Percentiles rank a stretch among this genome's conserved stretches.
phyloP scores from a whole-genome alignment of 2,113 vertebrate species.

The Lanius ludovicianus region DNA sequence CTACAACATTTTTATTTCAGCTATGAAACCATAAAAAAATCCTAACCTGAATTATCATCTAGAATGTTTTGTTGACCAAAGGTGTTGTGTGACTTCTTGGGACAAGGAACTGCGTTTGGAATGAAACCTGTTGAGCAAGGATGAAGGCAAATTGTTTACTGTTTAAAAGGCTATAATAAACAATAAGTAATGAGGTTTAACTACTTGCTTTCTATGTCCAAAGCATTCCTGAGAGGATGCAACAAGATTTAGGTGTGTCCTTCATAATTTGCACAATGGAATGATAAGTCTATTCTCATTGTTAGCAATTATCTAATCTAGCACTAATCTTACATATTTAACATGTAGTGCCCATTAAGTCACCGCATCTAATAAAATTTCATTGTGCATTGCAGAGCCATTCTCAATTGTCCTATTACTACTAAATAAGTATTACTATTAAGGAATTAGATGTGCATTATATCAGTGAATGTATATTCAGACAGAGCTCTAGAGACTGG shows the following conservation, averaged over 20 bases:
- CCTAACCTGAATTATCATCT: background rate
- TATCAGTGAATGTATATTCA: background rate
- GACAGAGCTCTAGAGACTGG: background rate
- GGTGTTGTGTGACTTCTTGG: background rate
- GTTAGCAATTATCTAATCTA: background rate
- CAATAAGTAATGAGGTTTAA: background rate
- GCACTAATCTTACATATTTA: background rate
- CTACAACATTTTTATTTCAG: background rate
- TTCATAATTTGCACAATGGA: background rate
- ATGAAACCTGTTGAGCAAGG: background rate
- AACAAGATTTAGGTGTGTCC: background rate
- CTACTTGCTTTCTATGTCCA: background rate
- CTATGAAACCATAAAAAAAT: background rate
- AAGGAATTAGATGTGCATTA: background rate
- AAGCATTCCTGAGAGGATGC: background rate
- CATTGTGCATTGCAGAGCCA: background rate
- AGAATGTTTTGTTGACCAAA: background rate
- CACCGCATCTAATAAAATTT: background rate
- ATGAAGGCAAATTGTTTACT: background rate
- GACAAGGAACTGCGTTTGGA: background rate
- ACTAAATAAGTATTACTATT: background rate
- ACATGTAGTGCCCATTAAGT: background rate
- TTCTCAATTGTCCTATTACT: background rate
- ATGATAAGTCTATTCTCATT: background rate
- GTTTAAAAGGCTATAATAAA: background rate